Evolutionary conservation across 2,113 vertebrate species (phyloP), one percentile per base, ranked within the genome.

Genomic region (Hemichromis elongatus): DNA sequence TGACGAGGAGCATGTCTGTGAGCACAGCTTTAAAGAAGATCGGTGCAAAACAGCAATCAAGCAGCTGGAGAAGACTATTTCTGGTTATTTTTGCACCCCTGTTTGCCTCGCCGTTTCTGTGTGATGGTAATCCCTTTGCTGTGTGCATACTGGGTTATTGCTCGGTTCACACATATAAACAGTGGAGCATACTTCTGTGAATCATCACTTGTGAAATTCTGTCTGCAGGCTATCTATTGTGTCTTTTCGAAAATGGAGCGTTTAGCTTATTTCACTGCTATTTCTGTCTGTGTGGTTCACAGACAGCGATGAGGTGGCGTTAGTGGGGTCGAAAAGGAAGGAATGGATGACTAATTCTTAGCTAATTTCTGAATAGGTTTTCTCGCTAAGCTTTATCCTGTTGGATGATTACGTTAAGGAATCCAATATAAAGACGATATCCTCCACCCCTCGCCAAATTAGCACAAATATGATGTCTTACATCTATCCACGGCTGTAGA

Each of bases 251-350:
- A 87, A 92, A 79, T 45, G 50, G 77, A 84, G 83, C n/a, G 0
- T 88, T 89, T 70, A 89, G 86, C 88, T 90, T 82, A 78, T 91
- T 87, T 86, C 79, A 42, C 35, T 77, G 87, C 88, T 93, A 86
- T 90, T 93, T 89, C 87, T 79, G 87, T 78, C 56, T 28, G 40
- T 77, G 85, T 82, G 88, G 84, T 85, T 52, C 3, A 13, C 79
- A 82, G 80, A 91, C 85, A 82, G 80, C 78, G 16, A 61, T 81
- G 77, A 21, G 33, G 61, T 66, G 11, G 61, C 1, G 6, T 33
- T 1, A 66, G 61, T 66, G 82, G 88, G 90, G 90, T 90, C 33
- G 70, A 18, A 90, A 47, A 3, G 66, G 90, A 82, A 81, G 55
- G 40, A 61, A 40, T 40, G 83, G 91, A 88, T 83, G 86, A 89